Evolutionary conservation across 2,888 invertebrate genomes (phyloP).

Genomic region (Leucophora obtusa): DNA sequence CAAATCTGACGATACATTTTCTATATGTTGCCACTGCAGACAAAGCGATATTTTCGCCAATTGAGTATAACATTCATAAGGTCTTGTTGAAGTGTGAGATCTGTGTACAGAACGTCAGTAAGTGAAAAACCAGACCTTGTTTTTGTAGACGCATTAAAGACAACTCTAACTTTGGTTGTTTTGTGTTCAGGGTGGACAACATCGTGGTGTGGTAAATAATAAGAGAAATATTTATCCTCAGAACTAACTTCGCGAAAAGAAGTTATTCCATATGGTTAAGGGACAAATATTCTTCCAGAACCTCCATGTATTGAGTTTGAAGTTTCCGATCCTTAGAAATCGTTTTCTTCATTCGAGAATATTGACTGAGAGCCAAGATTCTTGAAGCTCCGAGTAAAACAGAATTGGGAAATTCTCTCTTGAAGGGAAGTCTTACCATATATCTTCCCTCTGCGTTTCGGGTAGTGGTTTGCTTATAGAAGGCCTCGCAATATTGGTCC

Average conservation of each 20-base stretch:
- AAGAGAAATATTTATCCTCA: slow-evolving; percentile 26
- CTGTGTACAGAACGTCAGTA: slow-evolving; percentile 50
- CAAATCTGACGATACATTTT: too few species aligned
- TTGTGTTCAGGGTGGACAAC: slow-evolving; percentile 42
- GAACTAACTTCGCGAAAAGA: slow-evolving; percentile 16
- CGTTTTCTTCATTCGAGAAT: not conserved
- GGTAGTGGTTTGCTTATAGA: too few species aligned
- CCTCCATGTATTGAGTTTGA: not conserved
- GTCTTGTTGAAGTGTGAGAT: slow-evolving; percentile 56
- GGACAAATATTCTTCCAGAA: slow-evolving; percentile 12
- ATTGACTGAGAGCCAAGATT: not conserved
- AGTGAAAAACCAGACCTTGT: slow-evolving; percentile 41
- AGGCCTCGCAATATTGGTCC: too few species aligned
- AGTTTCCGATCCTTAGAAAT: not conserved
- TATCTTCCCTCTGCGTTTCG: too few species aligned
- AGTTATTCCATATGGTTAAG: slow-evolving; percentile 34
- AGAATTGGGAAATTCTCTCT: too few species aligned
- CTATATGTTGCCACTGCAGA: slow-evolving; percentile 60
- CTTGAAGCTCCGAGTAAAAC: slow-evolving; percentile 9
- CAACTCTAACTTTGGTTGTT: too few species aligned
- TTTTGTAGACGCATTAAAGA: not conserved
- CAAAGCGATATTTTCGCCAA: slow-evolving; percentile 50
- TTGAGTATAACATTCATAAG: slow-evolving; percentile 37
- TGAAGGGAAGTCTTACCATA: too few species aligned
- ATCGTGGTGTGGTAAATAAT: slow-evolving; percentile 57